A percentile compares a stretch with the other conserved stretches of the same genome.
Evolutionary conservation across 2,888 invertebrate species (phyloP).

Genomic region (Diogma glabrata): DNA sequence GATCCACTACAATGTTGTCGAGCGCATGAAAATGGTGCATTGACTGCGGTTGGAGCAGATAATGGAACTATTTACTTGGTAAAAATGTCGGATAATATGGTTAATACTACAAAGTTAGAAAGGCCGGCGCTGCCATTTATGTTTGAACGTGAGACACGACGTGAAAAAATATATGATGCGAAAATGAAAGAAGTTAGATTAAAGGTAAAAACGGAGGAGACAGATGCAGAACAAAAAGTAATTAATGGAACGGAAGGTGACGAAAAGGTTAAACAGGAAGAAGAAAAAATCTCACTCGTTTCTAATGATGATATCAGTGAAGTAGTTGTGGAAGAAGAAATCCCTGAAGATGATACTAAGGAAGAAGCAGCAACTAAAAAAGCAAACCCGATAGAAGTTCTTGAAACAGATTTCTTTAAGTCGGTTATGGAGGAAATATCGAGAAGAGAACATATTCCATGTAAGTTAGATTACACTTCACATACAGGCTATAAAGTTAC

Average conservation of each 20-base stretch:
- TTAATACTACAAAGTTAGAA: conserved; percentile 53
- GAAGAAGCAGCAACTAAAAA: background rate
- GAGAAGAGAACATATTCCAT: too few relatives aligned
- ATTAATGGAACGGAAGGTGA: background rate
- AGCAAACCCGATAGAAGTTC: background rate
- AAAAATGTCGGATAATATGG: conserved; percentile 60
- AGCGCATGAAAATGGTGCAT: conserved; percentile 50
- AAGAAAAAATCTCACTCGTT: too few relatives aligned
- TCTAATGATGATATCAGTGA: too few relatives aligned
- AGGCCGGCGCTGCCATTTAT: conserved; percentile 60
- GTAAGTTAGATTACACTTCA: too few relatives aligned
- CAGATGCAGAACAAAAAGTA: background rate
- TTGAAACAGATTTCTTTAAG: background rate
- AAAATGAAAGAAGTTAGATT: conserved; percentile 70
- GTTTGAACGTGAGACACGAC: conserved; percentile 73
- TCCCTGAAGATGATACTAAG: background rate
- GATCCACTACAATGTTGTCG: conserved; percentile 53
- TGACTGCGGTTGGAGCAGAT: conserved; percentile 54
- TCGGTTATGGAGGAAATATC: background rate
- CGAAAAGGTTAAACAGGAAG: background rate
- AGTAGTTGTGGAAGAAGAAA: too few relatives aligned
- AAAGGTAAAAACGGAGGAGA: conserved; percentile 30
- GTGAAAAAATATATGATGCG: conserved; percentile 84
- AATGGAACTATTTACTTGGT: conserved; percentile 58
- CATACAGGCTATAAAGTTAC: too few relatives aligned